Percentiles rank a stretch among this genome's conserved stretches.
phyloP scores from a whole-genome alignment of 92 coral and sea anemone genomes.

The Diadumene lineata region DNA sequence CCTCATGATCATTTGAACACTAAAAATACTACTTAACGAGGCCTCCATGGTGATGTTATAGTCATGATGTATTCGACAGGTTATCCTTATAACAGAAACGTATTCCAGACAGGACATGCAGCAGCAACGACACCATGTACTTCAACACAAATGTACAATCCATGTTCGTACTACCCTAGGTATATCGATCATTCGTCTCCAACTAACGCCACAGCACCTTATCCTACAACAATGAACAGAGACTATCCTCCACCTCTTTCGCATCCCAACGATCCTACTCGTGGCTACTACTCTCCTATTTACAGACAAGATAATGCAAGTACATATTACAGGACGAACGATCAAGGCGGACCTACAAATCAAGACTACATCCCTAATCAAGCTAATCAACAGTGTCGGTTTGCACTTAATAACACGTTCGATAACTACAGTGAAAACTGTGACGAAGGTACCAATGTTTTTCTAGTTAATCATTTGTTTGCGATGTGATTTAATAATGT shows the following conservation, averaged over 20 bases:
- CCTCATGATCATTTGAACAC: constrained; percentile 12
- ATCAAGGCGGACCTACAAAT: constrained; percentile 3
- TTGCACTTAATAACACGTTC: constrained; percentile 14
- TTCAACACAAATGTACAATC: constrained; percentile 30
- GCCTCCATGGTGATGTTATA: not conserved
- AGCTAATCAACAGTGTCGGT: constrained; percentile 32
- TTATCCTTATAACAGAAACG: constrained; percentile 5
- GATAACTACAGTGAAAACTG: constrained; percentile 23
- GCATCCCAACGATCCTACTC: constrained; percentile 54
- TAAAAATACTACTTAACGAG: not conserved
- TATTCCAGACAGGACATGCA: constrained; percentile 9
- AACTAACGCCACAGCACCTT: constrained; percentile 16
- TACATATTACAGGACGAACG: not conserved
- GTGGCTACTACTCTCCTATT: constrained; percentile 29
- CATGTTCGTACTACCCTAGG: constrained; percentile 33
- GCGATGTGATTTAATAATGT: not conserved
- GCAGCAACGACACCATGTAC: constrained; percentile 20
- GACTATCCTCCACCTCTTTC: constrained; percentile 64
- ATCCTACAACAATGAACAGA: constrained; percentile 15
- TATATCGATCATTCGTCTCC: constrained; percentile 18
- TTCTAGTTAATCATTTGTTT: not conserved
- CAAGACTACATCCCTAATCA: constrained; percentile 14
- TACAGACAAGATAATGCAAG: constrained; percentile 18
- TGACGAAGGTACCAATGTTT: constrained; percentile 35
- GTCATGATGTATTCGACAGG: constrained; percentile 32